Base-by-base conservation (phyloP, 2,888 invertebrate species). In the Drosophila testacea region DNA sequence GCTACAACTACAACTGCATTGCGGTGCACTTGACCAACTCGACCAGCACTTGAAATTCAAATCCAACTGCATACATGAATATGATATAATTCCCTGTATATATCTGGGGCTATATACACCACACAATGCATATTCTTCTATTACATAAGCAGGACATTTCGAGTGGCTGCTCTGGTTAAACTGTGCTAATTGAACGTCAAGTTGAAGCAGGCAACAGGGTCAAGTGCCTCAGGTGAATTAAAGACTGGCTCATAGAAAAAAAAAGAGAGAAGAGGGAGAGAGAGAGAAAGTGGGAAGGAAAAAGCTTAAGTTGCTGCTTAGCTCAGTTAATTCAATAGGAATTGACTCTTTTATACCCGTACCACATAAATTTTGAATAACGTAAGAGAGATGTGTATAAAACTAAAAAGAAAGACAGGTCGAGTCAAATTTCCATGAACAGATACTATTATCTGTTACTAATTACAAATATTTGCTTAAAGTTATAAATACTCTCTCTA, bases 141-240 rank as follows among this genome's bases (percentile, higher is more conserved):
- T 28, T 6, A 42, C 30, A 41, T 61, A 60, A 59, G 61, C 46
- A 51, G 69, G 36, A 52, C 50, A 64, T 56, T 60, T 63, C 28
- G 41, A 77, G 67, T 71, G 62, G 52, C 41, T 51, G 72, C 61
- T 65, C 28, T 42, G 44, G 60, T 64, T 69, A 67, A 69, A 57
- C 64, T 68, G 64, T 64, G 74, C 79, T 77, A 77, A 77, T 77
- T 77, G 70, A 73, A 77, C 64, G 48, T 34, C 63, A 60, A 60
- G 39, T 54, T 52, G 52, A 16, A 46, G 52, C 22, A 36, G 59
- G 41, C 44, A 78, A 77, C 47, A 73, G 77, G 77, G 67, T 77
- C 77, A 77, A 77, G 70, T 77, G 77, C 59, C 65, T 13, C 54
- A 65, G 65, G 77, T 56, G 69, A 69, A 64, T 77, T 67, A 61